Percentiles rank a stretch among this genome's conserved stretches.
phyloP scores from a whole-genome alignment of 2,113 vertebrate genomes.

The Phaetusa simplex region DNA sequence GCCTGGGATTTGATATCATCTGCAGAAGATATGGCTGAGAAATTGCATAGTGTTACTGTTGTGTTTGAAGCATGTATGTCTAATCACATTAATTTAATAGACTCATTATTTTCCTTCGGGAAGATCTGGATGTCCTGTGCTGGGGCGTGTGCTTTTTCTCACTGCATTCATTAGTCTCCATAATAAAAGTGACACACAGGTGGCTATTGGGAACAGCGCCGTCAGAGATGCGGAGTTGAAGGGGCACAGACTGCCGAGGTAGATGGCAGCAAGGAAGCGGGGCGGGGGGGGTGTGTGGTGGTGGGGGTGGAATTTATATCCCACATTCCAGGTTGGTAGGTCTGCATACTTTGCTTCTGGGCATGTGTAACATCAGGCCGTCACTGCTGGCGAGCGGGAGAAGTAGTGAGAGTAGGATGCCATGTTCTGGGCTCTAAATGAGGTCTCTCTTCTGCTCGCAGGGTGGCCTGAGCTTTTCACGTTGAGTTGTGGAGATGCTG shows the following conservation, averaged over 20 bases:
- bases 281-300: neutral
- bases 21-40: neutral
- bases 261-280: neutral
- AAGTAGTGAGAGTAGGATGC: neutral
- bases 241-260: neutral
- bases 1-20: neutral
- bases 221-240: neutral
- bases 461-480: neutral
- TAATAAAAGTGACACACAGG: neutral
- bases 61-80: neutral
- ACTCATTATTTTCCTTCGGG: neutral
- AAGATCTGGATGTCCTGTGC: neutral
- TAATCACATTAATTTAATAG: neutral
- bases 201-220: neutral
- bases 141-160: neutral
- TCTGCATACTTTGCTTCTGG: neutral
- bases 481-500: neutral
- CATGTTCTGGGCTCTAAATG: neutral
- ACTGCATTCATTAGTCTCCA: neutral
- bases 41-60: neutral
- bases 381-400: neutral
- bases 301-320: neutral
- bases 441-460: neutral
- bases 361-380: neutral
- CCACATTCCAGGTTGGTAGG: neutral